Percentiles rank a stretch among this genome's conserved stretches.
Evolutionary conservation across 2,888 invertebrate species (phyloP).

Genomic region (Panzeria rudis): DNA sequence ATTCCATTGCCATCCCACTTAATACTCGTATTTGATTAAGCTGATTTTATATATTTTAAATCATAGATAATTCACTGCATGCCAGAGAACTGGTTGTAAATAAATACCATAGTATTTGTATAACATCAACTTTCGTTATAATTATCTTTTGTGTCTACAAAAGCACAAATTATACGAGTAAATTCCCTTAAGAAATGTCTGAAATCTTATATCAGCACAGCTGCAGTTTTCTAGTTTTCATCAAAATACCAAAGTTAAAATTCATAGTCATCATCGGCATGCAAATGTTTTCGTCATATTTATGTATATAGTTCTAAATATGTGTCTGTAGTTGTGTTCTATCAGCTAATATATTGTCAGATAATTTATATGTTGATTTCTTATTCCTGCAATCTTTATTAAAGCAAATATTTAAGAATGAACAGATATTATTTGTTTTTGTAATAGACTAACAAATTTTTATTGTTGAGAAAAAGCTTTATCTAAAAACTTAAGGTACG

Average conservation of each 20-base stretch:
- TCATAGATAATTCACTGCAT: slow-evolving; percentile 45
- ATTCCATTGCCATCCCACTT: slow-evolving; percentile 42
- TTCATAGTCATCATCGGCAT: slow-evolving; percentile 69
- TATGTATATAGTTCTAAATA: background rate
- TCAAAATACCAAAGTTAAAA: slow-evolving; percentile 65
- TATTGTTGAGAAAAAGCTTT: background rate
- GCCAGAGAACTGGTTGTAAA: slow-evolving; percentile 29
- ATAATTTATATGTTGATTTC: background rate
- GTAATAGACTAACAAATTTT: slow-evolving; percentile 22
- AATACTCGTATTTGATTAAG: slow-evolving; percentile 39
- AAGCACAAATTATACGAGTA: slow-evolving; percentile 28
- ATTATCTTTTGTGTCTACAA: slow-evolving; percentile 71
- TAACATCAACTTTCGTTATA: slow-evolving; percentile 70
- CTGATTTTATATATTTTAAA: slow-evolving; percentile 51
- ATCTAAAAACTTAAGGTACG: background rate
- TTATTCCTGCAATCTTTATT: background rate
- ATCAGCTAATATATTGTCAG: background rate
- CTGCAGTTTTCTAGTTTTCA: slow-evolving; percentile 24
- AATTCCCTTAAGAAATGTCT: slow-evolving; percentile 57
- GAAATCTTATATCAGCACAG: slow-evolving; percentile 30
- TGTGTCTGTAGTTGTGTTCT: background rate
- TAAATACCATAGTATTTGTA: slow-evolving; percentile 53
- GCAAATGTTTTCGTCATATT: slow-evolving; percentile 46
- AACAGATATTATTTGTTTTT: background rate
- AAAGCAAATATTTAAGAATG: slow-evolving; percentile 32